phyloP scores from a whole-genome alignment of 2,113 vertebrate species.

The Apaloderma vittatum region DNA sequence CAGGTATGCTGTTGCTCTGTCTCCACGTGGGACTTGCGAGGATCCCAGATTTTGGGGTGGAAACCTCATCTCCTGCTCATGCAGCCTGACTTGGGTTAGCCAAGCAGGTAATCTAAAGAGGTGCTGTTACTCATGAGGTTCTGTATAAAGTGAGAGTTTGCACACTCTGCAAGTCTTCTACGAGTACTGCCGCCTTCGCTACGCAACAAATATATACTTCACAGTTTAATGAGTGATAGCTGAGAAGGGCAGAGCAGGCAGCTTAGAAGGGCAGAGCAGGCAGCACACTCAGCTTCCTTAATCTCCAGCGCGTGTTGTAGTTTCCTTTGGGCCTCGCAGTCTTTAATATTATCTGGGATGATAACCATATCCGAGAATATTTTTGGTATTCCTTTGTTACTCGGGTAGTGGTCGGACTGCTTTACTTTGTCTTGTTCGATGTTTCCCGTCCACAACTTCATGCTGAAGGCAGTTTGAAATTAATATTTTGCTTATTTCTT shows the following conservation, averaged over 20 bases:
- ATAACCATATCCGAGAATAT: background rate
- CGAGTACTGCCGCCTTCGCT: background rate
- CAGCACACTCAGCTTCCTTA: conserved; percentile 1
- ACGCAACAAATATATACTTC: background rate
- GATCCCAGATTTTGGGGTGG: background rate
- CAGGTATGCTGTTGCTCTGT: background rate
- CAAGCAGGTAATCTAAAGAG: conserved; percentile 14
- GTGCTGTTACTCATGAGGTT: background rate
- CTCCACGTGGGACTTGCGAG: background rate
- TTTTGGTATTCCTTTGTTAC: background rate
- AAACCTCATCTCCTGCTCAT: background rate
- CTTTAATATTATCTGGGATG: conserved; percentile 28
- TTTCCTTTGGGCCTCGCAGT: conserved; percentile 5
- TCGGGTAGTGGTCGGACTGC: background rate
- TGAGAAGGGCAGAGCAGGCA: background rate
- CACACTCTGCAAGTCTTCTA: background rate
- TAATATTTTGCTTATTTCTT: background rate
- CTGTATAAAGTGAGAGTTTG: background rate
- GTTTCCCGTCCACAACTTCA: background rate
- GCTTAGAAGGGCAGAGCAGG: background rate
- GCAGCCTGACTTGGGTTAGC: background rate
- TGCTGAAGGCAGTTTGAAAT: background rate
- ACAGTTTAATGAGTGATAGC: conserved; percentile 19
- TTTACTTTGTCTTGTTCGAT: background rate
- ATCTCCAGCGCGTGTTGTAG: conserved; percentile 4